Conservation (phyloP, 2,797 vertebrate species). For the Lepilemur septentrionalis region DNA sequence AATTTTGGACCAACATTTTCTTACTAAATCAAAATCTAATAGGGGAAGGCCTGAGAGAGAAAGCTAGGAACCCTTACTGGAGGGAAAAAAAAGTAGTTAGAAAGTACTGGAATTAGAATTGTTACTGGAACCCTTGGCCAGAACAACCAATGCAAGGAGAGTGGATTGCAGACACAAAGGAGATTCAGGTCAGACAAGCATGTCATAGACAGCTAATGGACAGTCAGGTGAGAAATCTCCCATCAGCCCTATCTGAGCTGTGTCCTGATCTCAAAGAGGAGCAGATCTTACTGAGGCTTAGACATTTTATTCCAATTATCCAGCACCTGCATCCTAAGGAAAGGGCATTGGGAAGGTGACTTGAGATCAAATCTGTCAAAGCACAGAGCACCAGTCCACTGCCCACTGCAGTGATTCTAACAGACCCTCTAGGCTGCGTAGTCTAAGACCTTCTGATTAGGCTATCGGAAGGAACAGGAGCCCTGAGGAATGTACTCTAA, state of each 20-base stretch:
- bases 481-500: neutral
- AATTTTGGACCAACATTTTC: neutral
- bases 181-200: neutral
- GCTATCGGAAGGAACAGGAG: neutral
- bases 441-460: neutral
- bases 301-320: neutral
- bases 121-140: neutral
- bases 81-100: neutral
- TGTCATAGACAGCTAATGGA: neutral
- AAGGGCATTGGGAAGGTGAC: neutral
- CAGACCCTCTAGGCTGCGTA: neutral
- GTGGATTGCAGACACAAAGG: neutral
- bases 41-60: neutral
- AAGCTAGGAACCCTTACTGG: neutral
- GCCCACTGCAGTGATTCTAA: neutral
- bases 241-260: neutral
- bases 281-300: neutral
- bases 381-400: neutral
- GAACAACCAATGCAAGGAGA: neutral
- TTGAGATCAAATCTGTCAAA: neutral
- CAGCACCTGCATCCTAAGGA: neutral
- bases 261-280: neutral
- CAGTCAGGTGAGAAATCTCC: neutral
- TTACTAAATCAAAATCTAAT: neutral
- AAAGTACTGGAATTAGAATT: neutral